Conservation (phyloP, 2,797 vertebrate genomes). For the Pelochelys cantorii region DNA sequence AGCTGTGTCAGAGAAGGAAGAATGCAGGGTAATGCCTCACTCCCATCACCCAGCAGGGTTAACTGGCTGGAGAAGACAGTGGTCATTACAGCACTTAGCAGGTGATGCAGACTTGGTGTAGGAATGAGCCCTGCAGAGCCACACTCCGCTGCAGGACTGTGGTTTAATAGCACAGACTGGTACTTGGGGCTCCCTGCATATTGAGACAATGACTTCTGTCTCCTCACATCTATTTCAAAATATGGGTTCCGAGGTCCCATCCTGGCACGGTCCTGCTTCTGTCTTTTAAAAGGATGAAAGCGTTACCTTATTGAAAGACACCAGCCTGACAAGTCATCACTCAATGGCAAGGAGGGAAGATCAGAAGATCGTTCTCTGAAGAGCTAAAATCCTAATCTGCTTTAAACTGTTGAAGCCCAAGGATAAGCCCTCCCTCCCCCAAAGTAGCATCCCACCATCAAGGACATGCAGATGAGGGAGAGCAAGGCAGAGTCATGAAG, state of each 20-base stretch:
- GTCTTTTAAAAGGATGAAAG: not conserved
- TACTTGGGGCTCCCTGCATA: accelerated
- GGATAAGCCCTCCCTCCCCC: not conserved
- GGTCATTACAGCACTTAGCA: not conserved
- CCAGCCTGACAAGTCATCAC: not conserved
- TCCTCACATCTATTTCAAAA: accelerated
- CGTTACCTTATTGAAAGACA: not conserved
- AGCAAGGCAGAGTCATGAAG: not conserved
- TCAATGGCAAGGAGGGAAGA: slow-evolving; percentile 29
- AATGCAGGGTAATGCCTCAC: not conserved
- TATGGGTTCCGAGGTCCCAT: accelerated
- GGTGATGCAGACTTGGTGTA: not conserved
- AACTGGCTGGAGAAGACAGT: not conserved
- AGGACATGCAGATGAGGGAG: slow-evolving; percentile 40
- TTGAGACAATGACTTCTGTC: accelerated
- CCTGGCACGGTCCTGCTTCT: not conserved
- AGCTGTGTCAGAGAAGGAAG: not conserved
- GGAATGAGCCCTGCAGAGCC: not conserved
- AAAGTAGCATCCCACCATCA: slow-evolving; percentile 28
- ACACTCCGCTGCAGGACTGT: not conserved
- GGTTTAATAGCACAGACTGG: accelerated
- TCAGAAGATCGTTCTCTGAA: slow-evolving; percentile 54
- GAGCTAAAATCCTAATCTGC: slow-evolving; percentile 60
- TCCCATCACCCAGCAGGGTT: not conserved
- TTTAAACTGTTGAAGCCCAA: slow-evolving; percentile 15